phyloP scores from a whole-genome alignment of 2,797 vertebrate species.

The Remorina albescens region DNA sequence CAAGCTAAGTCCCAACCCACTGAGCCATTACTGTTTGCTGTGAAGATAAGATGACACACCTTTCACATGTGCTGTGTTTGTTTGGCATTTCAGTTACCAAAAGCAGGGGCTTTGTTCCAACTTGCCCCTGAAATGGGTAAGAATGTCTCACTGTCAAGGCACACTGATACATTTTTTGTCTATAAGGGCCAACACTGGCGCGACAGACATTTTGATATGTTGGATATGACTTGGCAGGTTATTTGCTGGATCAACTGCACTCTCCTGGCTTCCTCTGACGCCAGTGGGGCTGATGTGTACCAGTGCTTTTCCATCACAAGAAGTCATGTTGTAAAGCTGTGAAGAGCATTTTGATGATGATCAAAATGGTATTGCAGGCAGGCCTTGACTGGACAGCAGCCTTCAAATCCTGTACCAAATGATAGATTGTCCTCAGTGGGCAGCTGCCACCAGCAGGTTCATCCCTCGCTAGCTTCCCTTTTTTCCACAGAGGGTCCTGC shows the following conservation, averaged over 20 bases:
- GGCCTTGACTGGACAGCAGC: neutral
- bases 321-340: neutral
- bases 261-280: neutral
- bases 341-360: neutral
- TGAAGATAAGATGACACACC: neutral
- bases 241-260: too few species aligned
- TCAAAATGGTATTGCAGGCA: too few species aligned
- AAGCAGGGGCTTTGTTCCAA: neutral
- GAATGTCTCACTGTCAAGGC: neutral
- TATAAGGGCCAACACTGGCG: neutral
- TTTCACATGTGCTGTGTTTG: neutral
- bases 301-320: neutral
- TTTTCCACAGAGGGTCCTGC: too few species aligned
- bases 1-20: too few species aligned
- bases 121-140: neutral
- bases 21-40: neutral
- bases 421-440: neutral
- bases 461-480: too few species aligned
- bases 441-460: neutral
- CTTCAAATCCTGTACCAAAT: slow-evolving; percentile 10
- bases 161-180: too few species aligned
- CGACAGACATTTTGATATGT: neutral
- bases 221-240: too few species aligned
- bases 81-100: too few species aligned
- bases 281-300: neutral